Percentiles rank a stretch among this genome's conserved stretches.
Evolutionary conservation across 1,140 invertebrate species (phyloP).

Genomic region (Paramacrobiotus metropolitanus): DNA sequence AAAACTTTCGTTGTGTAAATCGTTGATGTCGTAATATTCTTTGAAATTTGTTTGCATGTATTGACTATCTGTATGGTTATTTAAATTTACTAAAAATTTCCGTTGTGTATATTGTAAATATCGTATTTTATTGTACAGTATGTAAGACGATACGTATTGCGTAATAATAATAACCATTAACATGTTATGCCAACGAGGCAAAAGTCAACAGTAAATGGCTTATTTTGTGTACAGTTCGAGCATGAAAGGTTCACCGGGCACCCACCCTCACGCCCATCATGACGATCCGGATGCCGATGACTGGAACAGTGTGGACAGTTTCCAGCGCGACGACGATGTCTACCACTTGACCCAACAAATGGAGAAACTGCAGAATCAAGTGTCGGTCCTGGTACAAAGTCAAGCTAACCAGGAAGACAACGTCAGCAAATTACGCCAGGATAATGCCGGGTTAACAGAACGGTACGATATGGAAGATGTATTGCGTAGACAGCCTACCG

Average conservation of each 20-base stretch:
- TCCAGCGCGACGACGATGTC: conserved; percentile 2
- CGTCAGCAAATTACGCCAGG: neutral
- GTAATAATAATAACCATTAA: no score
- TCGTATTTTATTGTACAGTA: no score
- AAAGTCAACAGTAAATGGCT: neutral
- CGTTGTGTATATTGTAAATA: no score
- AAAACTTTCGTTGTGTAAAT: no score
- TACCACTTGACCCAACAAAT: neutral
- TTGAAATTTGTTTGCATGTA: no score
- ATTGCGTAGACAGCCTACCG: no score
- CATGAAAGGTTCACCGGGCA: neutral
- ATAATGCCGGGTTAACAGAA: neutral
- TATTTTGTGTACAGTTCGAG: neutral
- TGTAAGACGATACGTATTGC: no score
- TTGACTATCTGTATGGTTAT: no score
- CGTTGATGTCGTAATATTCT: no score
- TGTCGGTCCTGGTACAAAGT: neutral
- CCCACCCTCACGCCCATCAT: neutral
- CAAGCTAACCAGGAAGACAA: neutral
- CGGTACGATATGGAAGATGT: no score
- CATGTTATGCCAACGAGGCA: no score
- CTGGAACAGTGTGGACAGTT: neutral
- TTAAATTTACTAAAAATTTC: no score
- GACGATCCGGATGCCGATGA: neutral
- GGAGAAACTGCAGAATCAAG: conserved; percentile 1